Conservation (phyloP, 2,113 vertebrate species). For the Archilochus colubris region DNA sequence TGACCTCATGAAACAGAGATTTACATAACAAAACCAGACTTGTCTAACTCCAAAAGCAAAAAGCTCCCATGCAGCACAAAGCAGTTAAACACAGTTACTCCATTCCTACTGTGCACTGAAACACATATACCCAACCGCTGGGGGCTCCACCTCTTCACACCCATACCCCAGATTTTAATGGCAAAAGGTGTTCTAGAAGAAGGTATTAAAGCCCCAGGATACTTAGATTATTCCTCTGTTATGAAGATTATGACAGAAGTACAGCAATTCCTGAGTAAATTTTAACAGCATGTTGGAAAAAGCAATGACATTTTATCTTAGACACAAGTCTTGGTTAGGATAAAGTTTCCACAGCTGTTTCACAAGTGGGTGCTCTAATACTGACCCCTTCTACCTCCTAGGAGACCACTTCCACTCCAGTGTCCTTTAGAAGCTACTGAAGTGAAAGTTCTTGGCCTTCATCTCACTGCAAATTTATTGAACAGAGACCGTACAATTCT, state of each 20-base stretch:
- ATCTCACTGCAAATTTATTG: neutral
- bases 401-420: neutral
- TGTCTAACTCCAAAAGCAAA: neutral
- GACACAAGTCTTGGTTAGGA: neutral
- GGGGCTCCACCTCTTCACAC: neutral
- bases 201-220: neutral
- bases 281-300: slow-evolving; percentile 11
- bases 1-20: neutral
- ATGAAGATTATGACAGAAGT: neutral
- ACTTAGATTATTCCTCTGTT: neutral
- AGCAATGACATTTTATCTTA: slow-evolving; percentile 16
- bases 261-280: neutral
- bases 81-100: neutral
- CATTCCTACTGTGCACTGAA: neutral
- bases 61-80: neutral
- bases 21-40: neutral
- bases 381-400: neutral
- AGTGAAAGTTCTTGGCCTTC: neutral
- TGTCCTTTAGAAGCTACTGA: slow-evolving; percentile 17
- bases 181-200: neutral
- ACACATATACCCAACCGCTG: neutral
- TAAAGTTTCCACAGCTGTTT: neutral
- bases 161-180: neutral
- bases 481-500: neutral
- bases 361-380: neutral